Conservation (phyloP, 2,113 vertebrate species). For the Fulica atra region DNA sequence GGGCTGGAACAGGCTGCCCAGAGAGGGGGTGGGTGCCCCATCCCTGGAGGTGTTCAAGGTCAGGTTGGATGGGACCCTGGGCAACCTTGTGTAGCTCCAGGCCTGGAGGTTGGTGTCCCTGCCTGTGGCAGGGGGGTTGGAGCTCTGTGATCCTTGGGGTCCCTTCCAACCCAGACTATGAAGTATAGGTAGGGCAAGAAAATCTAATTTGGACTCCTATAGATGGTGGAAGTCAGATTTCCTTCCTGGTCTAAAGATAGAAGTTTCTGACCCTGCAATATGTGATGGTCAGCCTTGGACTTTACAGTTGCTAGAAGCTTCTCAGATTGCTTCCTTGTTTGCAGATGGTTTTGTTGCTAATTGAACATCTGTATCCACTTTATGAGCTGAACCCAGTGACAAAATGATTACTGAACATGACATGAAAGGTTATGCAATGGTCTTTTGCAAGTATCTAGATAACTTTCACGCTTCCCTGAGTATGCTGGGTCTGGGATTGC, state of each 20-base stretch:
- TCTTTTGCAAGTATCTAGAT: slow-evolving; percentile 27
- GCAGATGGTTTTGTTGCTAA: slow-evolving; percentile 16
- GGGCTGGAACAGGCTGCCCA: too few species aligned
- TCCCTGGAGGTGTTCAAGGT: too few species aligned
- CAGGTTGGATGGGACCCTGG: too few species aligned
- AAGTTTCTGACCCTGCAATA: background rate
- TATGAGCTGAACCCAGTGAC: background rate
- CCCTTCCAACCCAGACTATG: background rate
- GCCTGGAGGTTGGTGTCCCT: too few species aligned
- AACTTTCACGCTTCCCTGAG: background rate
- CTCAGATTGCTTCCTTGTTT: slow-evolving; percentile 24
- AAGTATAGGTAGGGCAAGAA: background rate
- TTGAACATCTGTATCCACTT: slow-evolving; percentile 46
- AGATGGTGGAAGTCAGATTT: background rate
- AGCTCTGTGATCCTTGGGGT: too few species aligned
- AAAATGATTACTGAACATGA: background rate
- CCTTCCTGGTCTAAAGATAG: background rate
- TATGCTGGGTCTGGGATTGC: background rate
- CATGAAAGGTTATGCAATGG: slow-evolving; percentile 9
- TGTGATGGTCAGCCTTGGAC: background rate
- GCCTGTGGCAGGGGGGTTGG: too few species aligned
- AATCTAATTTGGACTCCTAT: background rate
- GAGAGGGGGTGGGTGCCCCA: too few species aligned
- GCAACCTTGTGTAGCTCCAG: too few species aligned
- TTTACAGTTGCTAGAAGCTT: background rate